Conservation (phyloP, 2,113 vertebrate genomes). For the Rafetus swinhoei region DNA sequence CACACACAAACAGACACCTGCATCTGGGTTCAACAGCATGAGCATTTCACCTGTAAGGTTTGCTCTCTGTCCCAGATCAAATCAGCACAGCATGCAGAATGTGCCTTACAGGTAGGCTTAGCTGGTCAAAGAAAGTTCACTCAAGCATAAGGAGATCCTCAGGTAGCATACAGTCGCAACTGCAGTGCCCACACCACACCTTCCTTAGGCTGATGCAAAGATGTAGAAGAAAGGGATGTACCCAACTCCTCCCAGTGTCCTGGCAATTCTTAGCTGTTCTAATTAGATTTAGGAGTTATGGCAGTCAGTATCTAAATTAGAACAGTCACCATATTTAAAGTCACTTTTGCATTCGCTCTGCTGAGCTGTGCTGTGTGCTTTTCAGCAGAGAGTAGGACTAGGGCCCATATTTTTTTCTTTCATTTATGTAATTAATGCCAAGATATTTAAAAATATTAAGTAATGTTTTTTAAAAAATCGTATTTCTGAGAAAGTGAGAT, state of each 20-base stretch:
- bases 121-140: neutral
- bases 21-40: too few species aligned
- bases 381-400: neutral
- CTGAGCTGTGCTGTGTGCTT: neutral
- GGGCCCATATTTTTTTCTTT: too few species aligned
- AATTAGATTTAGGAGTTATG: neutral
- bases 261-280: neutral
- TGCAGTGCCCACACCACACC: neutral
- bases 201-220: neutral
- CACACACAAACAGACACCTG: too few species aligned
- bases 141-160: neutral
- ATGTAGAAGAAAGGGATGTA: neutral
- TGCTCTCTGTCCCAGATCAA: too few species aligned
- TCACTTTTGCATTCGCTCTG: neutral
- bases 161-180: neutral
- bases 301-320: neutral
- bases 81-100: too few species aligned
- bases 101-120: too few species aligned
- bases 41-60: too few species aligned
- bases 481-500: neutral
- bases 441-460: neutral
- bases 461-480: neutral
- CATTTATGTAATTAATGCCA: neutral
- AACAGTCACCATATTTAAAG: neutral
- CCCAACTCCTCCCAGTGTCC: neutral